Base-by-base conservation (phyloP, 1,140 invertebrate genomes). In the Trachymyrmex septentrionalis region DNA sequence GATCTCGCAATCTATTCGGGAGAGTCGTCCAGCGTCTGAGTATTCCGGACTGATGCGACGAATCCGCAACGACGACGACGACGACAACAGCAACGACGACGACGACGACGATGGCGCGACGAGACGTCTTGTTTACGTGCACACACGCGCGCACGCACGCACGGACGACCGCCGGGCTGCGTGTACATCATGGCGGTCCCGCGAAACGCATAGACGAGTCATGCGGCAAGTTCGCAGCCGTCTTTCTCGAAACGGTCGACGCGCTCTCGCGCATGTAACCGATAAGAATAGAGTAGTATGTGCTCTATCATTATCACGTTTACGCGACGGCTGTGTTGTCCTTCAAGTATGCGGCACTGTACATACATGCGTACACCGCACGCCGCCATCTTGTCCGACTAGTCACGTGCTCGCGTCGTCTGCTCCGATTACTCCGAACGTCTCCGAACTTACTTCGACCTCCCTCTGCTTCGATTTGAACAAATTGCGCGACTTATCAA, bases 71-170 rank as follows among this genome's bases (percentile, higher is more conserved):
- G 48, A 21, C 30, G 61, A 24, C 63, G 30, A 19, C 64, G 16
- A 9, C 64, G 6, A 19, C 59, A 38, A 14, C 76, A 12, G n/a
- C 50, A 53, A 14, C 76, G 19, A 30, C 21, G 64, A n/a, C 50
- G 44, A 5, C 44, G 27, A 53, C 55, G 72, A 24, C 55, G 27
- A 50, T 6, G 66, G 19, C 80, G 66, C 24, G 66, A 24, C 67
- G 55, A 19, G 34, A 59, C 34, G 3, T 72, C 55, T 84, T 84
- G 71, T 84, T 84, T 84, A 84, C 80, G 27, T 30, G 14, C 50
- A 24, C 50, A 2, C 24, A 55, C 80, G 48, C 55, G 50, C 19
- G 24, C 34, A 16, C 12, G 19, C 9, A 38, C 30, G 34, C 10
- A 27, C 14, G 24, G 34, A 72, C 34, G 12, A 21, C 67, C 67